A percentile compares a stretch with the other conserved stretches of the same genome.
Conservation (phyloP, 2,888 invertebrate genomes). For the Rhabditophanes sp. region DNA sequence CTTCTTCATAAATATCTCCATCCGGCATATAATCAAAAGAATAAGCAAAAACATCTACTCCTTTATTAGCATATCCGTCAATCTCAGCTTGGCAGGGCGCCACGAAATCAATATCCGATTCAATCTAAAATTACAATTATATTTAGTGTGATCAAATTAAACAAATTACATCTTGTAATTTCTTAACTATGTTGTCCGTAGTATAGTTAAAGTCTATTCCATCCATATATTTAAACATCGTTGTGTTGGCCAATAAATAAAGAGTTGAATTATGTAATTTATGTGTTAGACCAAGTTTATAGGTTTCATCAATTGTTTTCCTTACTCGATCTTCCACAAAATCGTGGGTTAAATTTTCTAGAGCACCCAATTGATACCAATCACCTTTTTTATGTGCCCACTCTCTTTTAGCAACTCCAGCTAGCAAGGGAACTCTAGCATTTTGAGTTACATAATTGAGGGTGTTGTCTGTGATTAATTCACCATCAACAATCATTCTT, state of each 20-base stretch:
- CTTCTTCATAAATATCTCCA: constrained; percentile 32
- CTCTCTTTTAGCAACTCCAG: constrained; percentile 40
- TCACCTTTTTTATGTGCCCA: constrained; percentile 43
- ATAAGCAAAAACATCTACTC: constrained; percentile 32
- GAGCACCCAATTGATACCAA: constrained; percentile 1
- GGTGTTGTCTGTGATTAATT: constrained; percentile 31
- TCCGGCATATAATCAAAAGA: constrained; percentile 42
- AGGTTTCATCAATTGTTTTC: constrained; percentile 31
- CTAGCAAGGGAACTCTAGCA: constrained; percentile 39
- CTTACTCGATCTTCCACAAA: constrained; percentile 30
- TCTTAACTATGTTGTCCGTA: constrained; percentile 18
- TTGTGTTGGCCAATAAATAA: constrained; percentile 37
- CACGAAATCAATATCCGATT: constrained; percentile 43
- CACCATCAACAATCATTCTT: constrained; percentile 43
- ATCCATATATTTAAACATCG: constrained; percentile 22
- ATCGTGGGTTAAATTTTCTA: constrained; percentile 16
- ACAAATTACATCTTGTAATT: constrained; percentile 19
- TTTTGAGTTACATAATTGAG: constrained; percentile 19
- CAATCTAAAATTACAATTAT: constrained; percentile 21
- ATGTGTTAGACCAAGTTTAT: constrained; percentile 13
- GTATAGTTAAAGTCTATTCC: constrained; percentile 17
- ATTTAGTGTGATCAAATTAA: background rate
- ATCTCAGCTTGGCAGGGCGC: constrained; percentile 40
- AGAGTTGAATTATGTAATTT: constrained; percentile 35
- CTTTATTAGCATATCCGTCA: constrained; percentile 21